A percentile compares a stretch with the other conserved stretches of the same genome.
These are phyloP conservation scores for Dicycla oo DNA, from an alignment of 2,888 invertebrate genomes.

Conservation along the genomic window DNA sequence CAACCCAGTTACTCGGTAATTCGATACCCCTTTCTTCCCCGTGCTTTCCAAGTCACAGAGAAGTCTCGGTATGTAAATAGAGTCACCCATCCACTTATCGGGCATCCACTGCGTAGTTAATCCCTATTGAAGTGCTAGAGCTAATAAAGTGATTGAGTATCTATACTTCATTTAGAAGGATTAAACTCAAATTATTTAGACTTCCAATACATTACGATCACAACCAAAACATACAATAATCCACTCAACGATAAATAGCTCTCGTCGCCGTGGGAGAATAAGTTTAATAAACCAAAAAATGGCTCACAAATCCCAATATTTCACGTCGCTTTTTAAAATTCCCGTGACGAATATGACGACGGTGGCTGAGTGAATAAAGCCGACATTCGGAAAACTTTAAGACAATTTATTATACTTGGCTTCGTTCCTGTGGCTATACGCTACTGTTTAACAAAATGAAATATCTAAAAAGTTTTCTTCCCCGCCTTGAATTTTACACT, in stretches of 20 bases:
- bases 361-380: slow-evolving; percentile 69
- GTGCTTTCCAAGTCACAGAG: too few relatives aligned
- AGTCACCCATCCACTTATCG: too few relatives aligned
- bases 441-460: slow-evolving; percentile 76
- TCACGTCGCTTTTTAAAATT: slow-evolving; percentile 60
- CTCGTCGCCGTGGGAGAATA: slow-evolving; percentile 19
- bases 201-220: neutral
- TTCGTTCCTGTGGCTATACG: slow-evolving; percentile 73
- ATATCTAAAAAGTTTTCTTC: slow-evolving; percentile 69
- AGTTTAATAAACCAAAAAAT: slow-evolving; percentile 45
- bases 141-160: too few relatives aligned
- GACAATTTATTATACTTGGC: slow-evolving; percentile 78
- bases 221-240: neutral
- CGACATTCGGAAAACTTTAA: slow-evolving; percentile 72
- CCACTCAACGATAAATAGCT: neutral
- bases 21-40: too few relatives aligned
- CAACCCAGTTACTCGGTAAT: too few relatives aligned
- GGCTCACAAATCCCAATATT: slow-evolving; percentile 51
- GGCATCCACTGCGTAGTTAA: too few relatives aligned
- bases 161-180: too few relatives aligned
- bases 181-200: too few relatives aligned
- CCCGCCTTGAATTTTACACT: slow-evolving; percentile 36
- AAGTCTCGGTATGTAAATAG: too few relatives aligned
- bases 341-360: slow-evolving; percentile 66
- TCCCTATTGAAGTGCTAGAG: too few relatives aligned